Base-by-base conservation (phyloP, 1,140 invertebrate genomes). In the Spodoptera frugiperda region DNA sequence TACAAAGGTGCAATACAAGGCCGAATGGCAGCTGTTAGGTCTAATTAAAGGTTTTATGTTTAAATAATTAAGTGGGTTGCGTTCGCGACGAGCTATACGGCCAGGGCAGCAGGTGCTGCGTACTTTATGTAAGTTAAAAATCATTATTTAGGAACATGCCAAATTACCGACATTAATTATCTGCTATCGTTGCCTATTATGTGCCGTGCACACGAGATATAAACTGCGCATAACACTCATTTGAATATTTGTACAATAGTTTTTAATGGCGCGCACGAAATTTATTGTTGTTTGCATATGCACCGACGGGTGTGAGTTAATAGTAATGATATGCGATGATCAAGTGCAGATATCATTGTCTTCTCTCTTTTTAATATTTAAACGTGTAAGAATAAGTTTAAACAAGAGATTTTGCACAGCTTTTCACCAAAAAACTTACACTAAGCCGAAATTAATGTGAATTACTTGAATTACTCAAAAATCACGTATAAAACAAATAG, bases 21-120 rank as follows among this genome's bases (percentile, higher is more conserved):
- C 86, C 88, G 83, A 21, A 21, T 53, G 83, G 84, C 92, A 93
- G 90, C 87, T 93, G 91, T 84, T 57, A 49, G 78, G 78, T 88
- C 86, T 92, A 92, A 93, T 92, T 93, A 93, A 90, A 92, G 85
- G 89, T 91, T 91, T 93, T 92, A 93, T 91, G 90, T 87, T 90
- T 88, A 93, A 93, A 92, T 93, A 93, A 93, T 92, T 93, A 91
- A 92, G 84, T 91, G 84, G 82, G 76, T 61, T 82, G 82, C 79
- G 61, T 9, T 11, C 48, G 25, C 39, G 65, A n/a, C 19, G n/a
- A 15, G 59, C 54, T 2, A n/a, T 6, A 51, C 48, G 48, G 21
- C 17, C 33, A 33, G 55, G 59, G 54, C 51, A 84, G 89, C 91
- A 93, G 90, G 90, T 92, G 90, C 70, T 74, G 46, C 57, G 49